Conservation (phyloP, 2,113 vertebrate species). For the Isurus oxyrinchus region DNA sequence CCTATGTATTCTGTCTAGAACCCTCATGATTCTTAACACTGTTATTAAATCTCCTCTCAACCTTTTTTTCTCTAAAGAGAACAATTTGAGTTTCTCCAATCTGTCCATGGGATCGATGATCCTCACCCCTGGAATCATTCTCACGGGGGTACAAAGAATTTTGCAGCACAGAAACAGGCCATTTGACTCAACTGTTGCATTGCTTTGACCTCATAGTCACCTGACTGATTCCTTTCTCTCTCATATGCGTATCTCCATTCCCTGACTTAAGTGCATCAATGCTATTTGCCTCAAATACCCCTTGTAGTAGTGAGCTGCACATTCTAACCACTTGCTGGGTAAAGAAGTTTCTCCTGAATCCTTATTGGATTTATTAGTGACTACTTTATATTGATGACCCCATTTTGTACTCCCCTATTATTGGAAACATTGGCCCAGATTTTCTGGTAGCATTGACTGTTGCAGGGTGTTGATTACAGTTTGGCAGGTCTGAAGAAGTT, state of each 20-base stretch:
- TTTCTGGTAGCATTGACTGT: too few relatives aligned
- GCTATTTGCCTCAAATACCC: background rate
- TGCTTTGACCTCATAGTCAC: too few relatives aligned
- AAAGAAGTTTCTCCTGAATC: background rate
- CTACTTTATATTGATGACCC: background rate
- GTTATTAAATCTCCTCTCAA: background rate
- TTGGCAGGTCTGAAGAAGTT: too few relatives aligned
- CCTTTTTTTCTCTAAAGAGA: background rate
- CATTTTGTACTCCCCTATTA: background rate
- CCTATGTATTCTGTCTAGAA: background rate
- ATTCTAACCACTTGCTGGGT: background rate
- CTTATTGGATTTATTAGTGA: background rate
- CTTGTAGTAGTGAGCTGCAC: too few relatives aligned
- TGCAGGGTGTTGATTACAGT: too few relatives aligned
- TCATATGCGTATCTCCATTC: background rate
- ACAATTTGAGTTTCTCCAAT: too few relatives aligned
- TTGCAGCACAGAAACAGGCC: background rate
- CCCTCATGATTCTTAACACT: background rate
- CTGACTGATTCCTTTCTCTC: background rate
- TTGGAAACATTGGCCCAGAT: background rate
- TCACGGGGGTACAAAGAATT: too few relatives aligned
- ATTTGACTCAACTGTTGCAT: too few relatives aligned
- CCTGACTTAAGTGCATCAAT: background rate
- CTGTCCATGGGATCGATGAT: too few relatives aligned
- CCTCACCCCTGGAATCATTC: too few relatives aligned